A percentile compares a stretch with the other conserved stretches of the same genome.
These are phyloP conservation scores for Temnothorax ravouxi DNA, from an alignment of 2,888 invertebrate genomes.

Conservation along the genomic window DNA sequence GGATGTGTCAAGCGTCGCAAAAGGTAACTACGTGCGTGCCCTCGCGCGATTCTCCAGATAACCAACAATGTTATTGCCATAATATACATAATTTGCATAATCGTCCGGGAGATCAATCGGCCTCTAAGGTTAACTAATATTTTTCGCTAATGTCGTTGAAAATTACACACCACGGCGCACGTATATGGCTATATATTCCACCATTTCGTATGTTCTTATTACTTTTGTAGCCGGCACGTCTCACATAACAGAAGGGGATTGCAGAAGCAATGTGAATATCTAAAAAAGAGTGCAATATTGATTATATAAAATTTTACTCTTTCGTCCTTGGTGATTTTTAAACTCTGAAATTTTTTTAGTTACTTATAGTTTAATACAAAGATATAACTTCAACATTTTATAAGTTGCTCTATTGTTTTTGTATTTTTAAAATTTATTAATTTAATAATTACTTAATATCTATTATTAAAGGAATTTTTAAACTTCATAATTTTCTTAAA, in stretches of 20 bases:
- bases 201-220: neutral
- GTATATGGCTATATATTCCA: constrained; percentile 17
- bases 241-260: neutral
- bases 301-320: neutral
- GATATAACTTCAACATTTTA: neutral
- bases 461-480: neutral
- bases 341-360: neutral
- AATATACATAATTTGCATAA: constrained; percentile 42
- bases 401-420: neutral
- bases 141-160: constrained; percentile 28
- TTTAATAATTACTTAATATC: neutral
- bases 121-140: constrained; percentile 43
- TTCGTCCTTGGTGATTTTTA: neutral
- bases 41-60: constrained; percentile 43
- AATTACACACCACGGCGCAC: constrained; percentile 41
- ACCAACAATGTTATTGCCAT: constrained; percentile 24
- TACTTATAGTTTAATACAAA: neutral
- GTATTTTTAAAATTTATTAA: neutral
- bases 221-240: neutral
- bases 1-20: constrained; percentile 59
- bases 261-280: neutral
- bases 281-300: neutral
- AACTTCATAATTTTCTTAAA: neutral
- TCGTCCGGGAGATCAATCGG: constrained; percentile 8
- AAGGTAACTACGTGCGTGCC: constrained; percentile 28